These are phyloP conservation scores for Somateria mollissima DNA, from an alignment of 2,797 vertebrate genomes.

Conservation along the genomic window DNA sequence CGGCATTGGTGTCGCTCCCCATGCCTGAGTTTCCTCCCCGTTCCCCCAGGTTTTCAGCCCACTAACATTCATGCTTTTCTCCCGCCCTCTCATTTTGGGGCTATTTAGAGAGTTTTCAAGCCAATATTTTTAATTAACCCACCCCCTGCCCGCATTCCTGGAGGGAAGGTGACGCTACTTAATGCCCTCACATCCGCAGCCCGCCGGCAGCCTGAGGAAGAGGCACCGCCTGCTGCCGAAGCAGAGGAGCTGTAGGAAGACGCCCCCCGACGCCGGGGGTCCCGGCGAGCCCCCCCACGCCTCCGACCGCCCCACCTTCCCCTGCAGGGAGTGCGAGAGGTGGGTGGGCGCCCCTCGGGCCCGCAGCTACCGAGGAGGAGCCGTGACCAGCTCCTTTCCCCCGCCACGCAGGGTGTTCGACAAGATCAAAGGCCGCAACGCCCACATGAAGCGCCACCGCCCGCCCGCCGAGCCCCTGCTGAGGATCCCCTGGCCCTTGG, in stretches of 20 bases:
- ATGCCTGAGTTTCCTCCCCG: no score
- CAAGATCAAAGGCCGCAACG: slow-evolving; percentile 79
- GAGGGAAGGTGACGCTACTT: background rate
- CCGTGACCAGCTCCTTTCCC: no score
- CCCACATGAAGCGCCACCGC: slow-evolving; percentile 80
- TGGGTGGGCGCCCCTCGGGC: background rate
- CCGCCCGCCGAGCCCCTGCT: slow-evolving; percentile 64
- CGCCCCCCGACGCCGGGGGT: background rate
- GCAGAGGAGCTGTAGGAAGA: slow-evolving; percentile 47
- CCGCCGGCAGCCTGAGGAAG: slow-evolving; percentile 49
- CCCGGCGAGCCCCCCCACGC: background rate
- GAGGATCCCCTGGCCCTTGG: slow-evolving; percentile 59
- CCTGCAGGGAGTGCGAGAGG: slow-evolving; percentile 76
- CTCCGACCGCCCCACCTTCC: slow-evolving; percentile 10
- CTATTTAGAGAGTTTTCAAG: no score
- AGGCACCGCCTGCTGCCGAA: slow-evolving; percentile 54
- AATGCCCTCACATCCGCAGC: background rate
- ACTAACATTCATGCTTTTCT: no score
- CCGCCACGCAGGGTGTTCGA: slow-evolving; percentile 71
- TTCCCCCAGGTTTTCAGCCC: background rate
- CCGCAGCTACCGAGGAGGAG: no score
- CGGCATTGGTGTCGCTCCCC: no score
- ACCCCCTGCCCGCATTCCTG: no score
- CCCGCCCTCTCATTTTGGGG: no score
- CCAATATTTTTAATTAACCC: no score